Base-by-base conservation (phyloP, 2,888 invertebrate genomes). In the Drosophila tripunctata region DNA sequence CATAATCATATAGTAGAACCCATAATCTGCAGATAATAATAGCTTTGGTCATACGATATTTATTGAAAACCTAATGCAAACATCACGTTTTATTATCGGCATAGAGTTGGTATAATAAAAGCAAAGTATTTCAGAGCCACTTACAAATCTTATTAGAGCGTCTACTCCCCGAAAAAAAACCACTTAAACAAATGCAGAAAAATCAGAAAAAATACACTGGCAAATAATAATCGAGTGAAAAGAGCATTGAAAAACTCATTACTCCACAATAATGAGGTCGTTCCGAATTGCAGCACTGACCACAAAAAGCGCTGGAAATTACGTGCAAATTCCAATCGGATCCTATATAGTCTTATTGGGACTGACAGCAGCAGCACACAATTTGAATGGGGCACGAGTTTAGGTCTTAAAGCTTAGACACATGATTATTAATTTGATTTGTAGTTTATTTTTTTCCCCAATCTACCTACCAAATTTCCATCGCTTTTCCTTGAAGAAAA, bases 341-440 rank as follows among this genome's bases (percentile, higher is more conserved):
- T 55, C 8, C 7, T 35, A 24, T 35, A 24, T 8, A 27, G 48
- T 19, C 48, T 63, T 54, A 40, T 62, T 64, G 78, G 67, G 67
- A 83, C 79, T 79, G 85, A 67, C 44, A 68, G 30, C n/a, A 40
- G 52, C 50, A 63, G n/a, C n/a, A n/a, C n/a, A 14, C 77, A 62
- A 82, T 75, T 85, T 79, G 73, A 56, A 73, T 73, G 77, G 60
- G 54, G 74, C 86, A 86, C 83, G 69, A 85, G 68, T 61, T 71
- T 43, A 40, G 64, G 22, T 33, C 31, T 33, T n/a, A n/a, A n/a
- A 60, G 47, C 54, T 19, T 35, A 84, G 85, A 78, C 82, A 85
- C 70, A 78, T 87, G 87, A 87, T 87, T 82, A 82, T 87, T 85
- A 73, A 82, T 81, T 82, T 87, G 82, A 82, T 87, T 82, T 87